phyloP scores from a whole-genome alignment of 2,888 invertebrate genomes.

The Alloplasta piceator region DNA sequence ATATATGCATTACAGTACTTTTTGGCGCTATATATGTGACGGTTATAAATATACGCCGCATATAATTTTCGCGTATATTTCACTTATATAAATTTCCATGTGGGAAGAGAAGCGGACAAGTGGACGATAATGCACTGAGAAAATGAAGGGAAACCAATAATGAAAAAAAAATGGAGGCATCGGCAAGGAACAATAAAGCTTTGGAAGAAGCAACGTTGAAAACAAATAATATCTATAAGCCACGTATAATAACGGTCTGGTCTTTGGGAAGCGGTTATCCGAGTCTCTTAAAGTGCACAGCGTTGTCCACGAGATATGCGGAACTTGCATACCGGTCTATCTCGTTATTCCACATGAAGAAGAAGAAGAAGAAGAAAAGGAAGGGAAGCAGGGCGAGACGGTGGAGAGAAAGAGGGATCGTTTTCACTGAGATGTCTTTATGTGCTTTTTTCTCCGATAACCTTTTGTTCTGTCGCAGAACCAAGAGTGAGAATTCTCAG shows the following conservation, averaged over 20 bases:
- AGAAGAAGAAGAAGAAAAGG: conserved; percentile 2
- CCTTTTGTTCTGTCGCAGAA: background rate
- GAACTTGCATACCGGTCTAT: conserved; percentile 68
- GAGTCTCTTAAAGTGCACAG: conserved; percentile 80
- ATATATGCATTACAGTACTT: too few species aligned
- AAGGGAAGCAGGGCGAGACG: conserved; percentile 14
- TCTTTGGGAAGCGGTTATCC: conserved; percentile 75
- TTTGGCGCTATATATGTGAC: too few species aligned
- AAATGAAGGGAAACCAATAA: background rate
- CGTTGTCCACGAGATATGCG: conserved; percentile 78
- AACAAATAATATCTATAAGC: conserved; percentile 81
- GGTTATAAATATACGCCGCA: too few species aligned
- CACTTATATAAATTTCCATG: too few species aligned
- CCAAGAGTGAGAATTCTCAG: conserved; percentile 30
- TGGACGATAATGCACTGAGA: too few species aligned
- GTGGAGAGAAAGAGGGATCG: conserved; percentile 14
- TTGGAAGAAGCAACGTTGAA: conserved; percentile 44
- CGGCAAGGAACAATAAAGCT: background rate
- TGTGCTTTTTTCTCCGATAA: conserved; percentile 35
- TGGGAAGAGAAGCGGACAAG: conserved; percentile 20
- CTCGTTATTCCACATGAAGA: conserved; percentile 54
- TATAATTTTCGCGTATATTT: too few species aligned
- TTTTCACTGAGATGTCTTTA: background rate
- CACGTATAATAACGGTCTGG: conserved; percentile 80
- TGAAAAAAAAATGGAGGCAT: background rate